Percentiles rank a stretch among this genome's conserved stretches.
phyloP scores from a whole-genome alignment of 2,113 vertebrate species.

The Procavia capensis region DNA sequence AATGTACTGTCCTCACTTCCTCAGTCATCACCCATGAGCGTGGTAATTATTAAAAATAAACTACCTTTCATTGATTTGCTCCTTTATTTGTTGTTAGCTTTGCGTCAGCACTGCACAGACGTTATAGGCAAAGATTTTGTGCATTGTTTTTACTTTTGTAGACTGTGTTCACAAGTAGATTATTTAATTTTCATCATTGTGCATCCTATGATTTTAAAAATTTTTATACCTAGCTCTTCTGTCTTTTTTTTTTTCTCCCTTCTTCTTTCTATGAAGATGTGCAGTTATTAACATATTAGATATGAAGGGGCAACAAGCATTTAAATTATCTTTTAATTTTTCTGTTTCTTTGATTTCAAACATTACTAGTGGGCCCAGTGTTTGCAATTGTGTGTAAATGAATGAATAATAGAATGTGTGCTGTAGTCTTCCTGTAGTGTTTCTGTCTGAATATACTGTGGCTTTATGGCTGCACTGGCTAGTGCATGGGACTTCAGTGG shows the following conservation, averaged over 20 bases:
- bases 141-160: slow-evolving; percentile 56
- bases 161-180: slow-evolving; percentile 56
- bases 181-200: slow-evolving; percentile 61
- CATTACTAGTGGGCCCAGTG: slow-evolving; percentile 75
- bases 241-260: slow-evolving; percentile 80
- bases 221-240: slow-evolving; percentile 68
- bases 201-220: slow-evolving; percentile 73
- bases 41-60: slow-evolving; percentile 94
- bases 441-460: slow-evolving; percentile 86
- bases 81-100: slow-evolving; percentile 91
- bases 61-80: slow-evolving; percentile 86
- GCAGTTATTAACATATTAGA: slow-evolving; percentile 88
- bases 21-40: slow-evolving; percentile 97
- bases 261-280: slow-evolving; percentile 88
- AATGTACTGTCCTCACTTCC: slow-evolving; percentile 91
- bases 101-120: slow-evolving; percentile 86
- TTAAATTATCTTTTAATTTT: slow-evolving; percentile 26
- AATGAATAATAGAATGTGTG: slow-evolving; percentile 78
- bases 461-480: slow-evolving; percentile 87
- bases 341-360: slow-evolving; percentile 67
- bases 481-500: slow-evolving; percentile 84
- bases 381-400: slow-evolving; percentile 80
- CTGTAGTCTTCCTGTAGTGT: slow-evolving; percentile 79
- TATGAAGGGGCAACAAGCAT: slow-evolving; percentile 86
- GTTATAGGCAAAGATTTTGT: slow-evolving; percentile 78